Evolutionary conservation across 30 jellyfish, hydroid and myxozoan species (phyloP), one percentile per base, ranked within the genome.

Genomic region (Clytia hemisphaerica): DNA sequence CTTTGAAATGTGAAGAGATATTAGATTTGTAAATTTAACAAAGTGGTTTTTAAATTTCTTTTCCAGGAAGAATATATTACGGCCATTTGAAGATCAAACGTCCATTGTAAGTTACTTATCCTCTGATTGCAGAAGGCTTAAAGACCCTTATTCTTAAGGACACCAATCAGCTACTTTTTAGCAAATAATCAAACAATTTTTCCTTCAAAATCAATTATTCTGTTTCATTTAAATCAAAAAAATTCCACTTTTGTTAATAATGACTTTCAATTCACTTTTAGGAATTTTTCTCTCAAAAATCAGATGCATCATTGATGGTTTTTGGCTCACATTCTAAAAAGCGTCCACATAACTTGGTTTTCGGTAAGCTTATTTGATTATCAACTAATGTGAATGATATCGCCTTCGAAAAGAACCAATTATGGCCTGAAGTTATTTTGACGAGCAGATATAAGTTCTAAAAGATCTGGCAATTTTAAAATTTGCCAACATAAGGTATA

Each of bases 51-150:
- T 26, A n/a, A 14, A 15, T 37, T 42, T 5, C 28, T 50, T 45
- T 67, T 61, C 10, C 72, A 87, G 97, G 68, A 87, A 87, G 59
- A 87, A 87, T 68, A 87, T 87, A 4, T 36, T 87, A 45, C 65
- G 97, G 27, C 97, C 97, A 15, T 87, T 87, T 73, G 97, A 87
- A 67, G 94, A 79, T 61, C 97, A 87, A 35, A 87, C 75, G 10
- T 87, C 97, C 6, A 40, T 87, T 83, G 97, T 87, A 60, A 45
- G 83, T 51, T 31, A 24, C 30, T 4, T 1, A 6, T 38, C 35
- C 24, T 75, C 45, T n/a, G n/a, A n/a, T n/a, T n/a, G n/a, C n/a
- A n/a, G n/a, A n/a, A 42, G 12, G 53, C 53, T 42, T 42, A 42
- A 42, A 42, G 12, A 9, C 12, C n/a, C n/a, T 9, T 42, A 42